Evolutionary conservation across 2,797 vertebrate genomes (phyloP).

Genomic region (Australoheros facetus): DNA sequence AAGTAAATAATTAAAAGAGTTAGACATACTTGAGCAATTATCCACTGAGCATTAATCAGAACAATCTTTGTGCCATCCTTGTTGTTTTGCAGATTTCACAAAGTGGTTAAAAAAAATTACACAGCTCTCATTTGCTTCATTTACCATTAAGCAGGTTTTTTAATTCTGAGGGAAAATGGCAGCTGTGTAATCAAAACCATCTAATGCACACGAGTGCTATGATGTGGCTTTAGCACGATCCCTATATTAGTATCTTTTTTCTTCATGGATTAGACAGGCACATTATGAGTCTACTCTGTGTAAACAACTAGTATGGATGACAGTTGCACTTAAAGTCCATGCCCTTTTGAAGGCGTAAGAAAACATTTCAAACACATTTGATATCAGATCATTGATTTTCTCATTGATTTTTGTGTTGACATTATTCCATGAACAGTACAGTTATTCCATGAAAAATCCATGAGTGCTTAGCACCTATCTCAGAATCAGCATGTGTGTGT

Average conservation of each 20-base stretch:
- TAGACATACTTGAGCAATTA: slow-evolving; percentile 36
- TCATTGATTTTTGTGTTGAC: neutral
- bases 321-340: rapidly evolving
- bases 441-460: neutral
- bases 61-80: slow-evolving; percentile 23
- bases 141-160: slow-evolving; percentile 49
- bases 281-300: neutral
- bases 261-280: neutral
- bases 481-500: neutral
- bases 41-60: slow-evolving; percentile 41
- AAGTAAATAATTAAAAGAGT: slow-evolving; percentile 28
- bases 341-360: neutral
- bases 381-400: neutral
- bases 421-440: too few species aligned
- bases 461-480: neutral
- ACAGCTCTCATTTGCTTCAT: slow-evolving; percentile 53
- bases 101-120: slow-evolving; percentile 46
- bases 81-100: slow-evolving; percentile 50
- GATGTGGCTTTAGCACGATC: neutral
- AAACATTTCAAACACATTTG: neutral
- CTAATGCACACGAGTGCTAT: slow-evolving; percentile 12
- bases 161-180: slow-evolving; percentile 40
- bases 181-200: slow-evolving; percentile 56
- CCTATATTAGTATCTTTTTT: neutral
- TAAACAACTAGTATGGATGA: neutral